A percentile compares a stretch with the other conserved stretches of the same genome.
phyloP scores from a whole-genome alignment of 2,888 invertebrate genomes.

The Nephrotoma flavescens region DNA sequence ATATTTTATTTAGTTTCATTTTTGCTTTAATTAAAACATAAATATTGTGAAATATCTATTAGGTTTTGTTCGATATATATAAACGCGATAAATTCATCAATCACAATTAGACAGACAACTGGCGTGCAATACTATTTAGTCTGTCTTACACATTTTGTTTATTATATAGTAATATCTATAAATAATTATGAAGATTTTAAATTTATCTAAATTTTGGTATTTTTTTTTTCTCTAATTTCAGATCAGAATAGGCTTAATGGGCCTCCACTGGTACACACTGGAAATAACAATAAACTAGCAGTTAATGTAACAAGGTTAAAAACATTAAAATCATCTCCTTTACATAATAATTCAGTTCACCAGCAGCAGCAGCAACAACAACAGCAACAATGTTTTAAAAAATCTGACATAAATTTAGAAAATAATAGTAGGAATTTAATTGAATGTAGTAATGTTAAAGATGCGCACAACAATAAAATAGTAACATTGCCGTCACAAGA shows the following conservation, averaged over 20 bases:
- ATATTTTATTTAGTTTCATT: not conserved
- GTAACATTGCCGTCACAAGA: constrained; percentile 8
- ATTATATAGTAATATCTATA: not conserved
- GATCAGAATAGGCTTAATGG: constrained; percentile 18
- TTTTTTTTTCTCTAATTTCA: constrained; percentile 11
- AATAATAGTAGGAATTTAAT: not conserved
- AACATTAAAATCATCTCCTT: constrained; percentile 11
- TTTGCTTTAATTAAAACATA: not conserved
- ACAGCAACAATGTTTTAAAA: constrained; percentile 12
- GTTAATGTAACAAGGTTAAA: constrained; percentile 6
- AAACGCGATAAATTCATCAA: not conserved
- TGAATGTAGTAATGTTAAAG: not conserved
- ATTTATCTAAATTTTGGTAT: not conserved
- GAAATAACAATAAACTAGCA: constrained; percentile 7
- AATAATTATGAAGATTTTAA: not conserved
- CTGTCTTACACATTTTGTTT: not conserved
- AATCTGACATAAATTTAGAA: constrained; percentile 5
- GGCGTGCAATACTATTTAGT: not conserved
- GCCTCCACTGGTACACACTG: constrained; percentile 12
- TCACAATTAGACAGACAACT: not conserved
- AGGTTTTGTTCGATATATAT: not conserved
- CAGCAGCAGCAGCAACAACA: constrained; percentile 9
- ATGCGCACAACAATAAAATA: not conserved
- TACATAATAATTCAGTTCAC: constrained; percentile 11
- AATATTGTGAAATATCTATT: not conserved